phyloP scores from a whole-genome alignment of 2,113 vertebrate species.

The Carettochelys insculpta region DNA sequence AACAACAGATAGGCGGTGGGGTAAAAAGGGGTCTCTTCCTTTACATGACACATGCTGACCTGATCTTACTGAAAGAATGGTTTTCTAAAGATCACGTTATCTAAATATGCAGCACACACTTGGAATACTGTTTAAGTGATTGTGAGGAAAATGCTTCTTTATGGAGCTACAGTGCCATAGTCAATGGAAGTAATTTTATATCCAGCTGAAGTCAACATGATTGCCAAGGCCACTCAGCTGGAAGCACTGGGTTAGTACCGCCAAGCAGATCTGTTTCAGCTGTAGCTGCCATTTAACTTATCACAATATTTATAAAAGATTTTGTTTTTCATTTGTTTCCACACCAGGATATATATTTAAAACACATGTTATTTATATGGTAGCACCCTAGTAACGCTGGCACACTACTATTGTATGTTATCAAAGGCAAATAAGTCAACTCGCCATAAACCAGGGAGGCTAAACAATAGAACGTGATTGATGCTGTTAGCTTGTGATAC shows the following conservation, averaged over 20 bases:
- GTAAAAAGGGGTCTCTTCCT: neutral
- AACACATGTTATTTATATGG: slow-evolving; percentile 61
- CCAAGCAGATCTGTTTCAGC: neutral
- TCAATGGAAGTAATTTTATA: neutral
- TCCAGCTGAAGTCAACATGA: neutral
- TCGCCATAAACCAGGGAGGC: slow-evolving; percentile 45
- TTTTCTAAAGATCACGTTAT: neutral
- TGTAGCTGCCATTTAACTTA: neutral
- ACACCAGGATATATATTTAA: slow-evolving; percentile 51
- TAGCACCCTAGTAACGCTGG: slow-evolving; percentile 60
- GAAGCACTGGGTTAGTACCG: neutral
- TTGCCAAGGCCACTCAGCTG: neutral
- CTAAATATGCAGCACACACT: neutral
- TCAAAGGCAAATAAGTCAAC: slow-evolving; percentile 63
- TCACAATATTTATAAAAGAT: neutral
- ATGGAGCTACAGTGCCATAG: fast-evolving
- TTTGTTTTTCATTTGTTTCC: neutral
- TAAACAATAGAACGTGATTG: slow-evolving; percentile 17
- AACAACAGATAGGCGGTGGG: fast-evolving
- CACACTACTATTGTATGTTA: slow-evolving; percentile 42
- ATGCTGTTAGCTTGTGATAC: neutral
- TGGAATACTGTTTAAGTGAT: neutral
- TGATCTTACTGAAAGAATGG: neutral
- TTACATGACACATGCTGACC: neutral
- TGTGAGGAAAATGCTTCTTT: neutral